phyloP scores from a whole-genome alignment of 2,888 invertebrate species.

The Nymphalis urticae region DNA sequence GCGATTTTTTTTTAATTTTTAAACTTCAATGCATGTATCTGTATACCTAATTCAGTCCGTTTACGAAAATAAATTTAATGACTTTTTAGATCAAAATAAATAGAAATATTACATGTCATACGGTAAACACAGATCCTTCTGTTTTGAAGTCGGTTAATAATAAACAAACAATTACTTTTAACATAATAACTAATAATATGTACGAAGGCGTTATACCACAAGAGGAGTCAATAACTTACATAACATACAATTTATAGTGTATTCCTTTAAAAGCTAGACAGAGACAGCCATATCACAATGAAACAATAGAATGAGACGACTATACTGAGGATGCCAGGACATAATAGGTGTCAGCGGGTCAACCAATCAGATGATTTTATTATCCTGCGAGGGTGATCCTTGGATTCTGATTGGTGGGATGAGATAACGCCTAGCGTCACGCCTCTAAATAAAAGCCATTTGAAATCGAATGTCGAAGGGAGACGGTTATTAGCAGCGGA shows the following conservation, averaged over 20 bases:
- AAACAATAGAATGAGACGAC: constrained; percentile 56
- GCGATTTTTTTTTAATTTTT: too few relatives aligned
- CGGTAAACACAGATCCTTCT: too few relatives aligned
- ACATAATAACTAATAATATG: not conserved
- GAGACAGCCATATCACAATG: constrained; percentile 35
- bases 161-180: not conserved
- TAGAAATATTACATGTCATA: too few relatives aligned
- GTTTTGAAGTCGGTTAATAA: not conserved
- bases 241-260: constrained; percentile 18
- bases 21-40: too few relatives aligned
- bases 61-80: too few relatives aligned
- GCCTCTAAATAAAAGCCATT: constrained; percentile 69
- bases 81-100: too few relatives aligned
- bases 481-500: constrained; percentile 40
- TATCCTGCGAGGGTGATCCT: constrained; percentile 76
- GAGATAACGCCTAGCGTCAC: constrained; percentile 70
- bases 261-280: constrained; percentile 31
- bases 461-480: constrained; percentile 69
- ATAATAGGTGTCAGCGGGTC: constrained; percentile 53
- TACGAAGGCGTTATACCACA: constrained; percentile 5
- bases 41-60: too few relatives aligned
- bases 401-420: constrained; percentile 63
- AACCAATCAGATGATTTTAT: constrained; percentile 59
- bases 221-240: constrained; percentile 11
- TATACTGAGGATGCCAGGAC: constrained; percentile 62